Evolutionary conservation across 1,140 invertebrate species (phyloP), one percentile per base, ranked within the genome.

Genomic region (Uloborus diversus): DNA sequence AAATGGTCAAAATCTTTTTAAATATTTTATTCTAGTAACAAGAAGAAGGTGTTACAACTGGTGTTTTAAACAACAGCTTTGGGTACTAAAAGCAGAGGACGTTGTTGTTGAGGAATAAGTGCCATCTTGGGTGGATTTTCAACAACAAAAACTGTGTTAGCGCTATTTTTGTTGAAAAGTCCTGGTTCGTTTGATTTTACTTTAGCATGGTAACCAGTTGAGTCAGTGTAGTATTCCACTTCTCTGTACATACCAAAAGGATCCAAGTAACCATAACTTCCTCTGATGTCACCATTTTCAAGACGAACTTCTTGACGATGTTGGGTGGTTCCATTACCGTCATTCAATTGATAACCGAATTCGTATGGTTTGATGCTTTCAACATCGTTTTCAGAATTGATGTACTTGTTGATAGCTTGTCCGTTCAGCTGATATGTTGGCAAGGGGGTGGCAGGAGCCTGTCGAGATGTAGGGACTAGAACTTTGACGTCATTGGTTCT

Each of bases 161-260:
- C 82, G 37, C 82, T 53, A 32, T 82, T 81, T 30, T 81, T 73
- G 25, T 73, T 51, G 35, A 59, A 25, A 32, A 81, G 79, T 9
- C 82, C 82, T n/a, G 82, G 82, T 59, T 83, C 82, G 57, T 83
- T 83, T 71, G 82, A 80, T 27, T 82, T 68, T 14, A 83, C 64
- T 25, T 81, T 80, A 30, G 81, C 83, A 28, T 66, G 76, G 66
- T 83, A 83, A 20, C 83, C 83, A 30, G n/a, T 56, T 23, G 61
- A 70, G 32, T 82, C 82, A 49, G 83, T 81, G 14, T 53, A 79
- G 64, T 83, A 83, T 33, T 83, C 79, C 1, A 84, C 83, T 27
- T 64, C 69, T 37, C 70, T 53, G 30, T 62, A 79, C 4, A 82
- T 53, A 13, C 83, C 83, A 35, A 69, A 17, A 13, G 78, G 53